phyloP scores from a whole-genome alignment of 2,888 invertebrate genomes.

The Heliconius hortense region DNA sequence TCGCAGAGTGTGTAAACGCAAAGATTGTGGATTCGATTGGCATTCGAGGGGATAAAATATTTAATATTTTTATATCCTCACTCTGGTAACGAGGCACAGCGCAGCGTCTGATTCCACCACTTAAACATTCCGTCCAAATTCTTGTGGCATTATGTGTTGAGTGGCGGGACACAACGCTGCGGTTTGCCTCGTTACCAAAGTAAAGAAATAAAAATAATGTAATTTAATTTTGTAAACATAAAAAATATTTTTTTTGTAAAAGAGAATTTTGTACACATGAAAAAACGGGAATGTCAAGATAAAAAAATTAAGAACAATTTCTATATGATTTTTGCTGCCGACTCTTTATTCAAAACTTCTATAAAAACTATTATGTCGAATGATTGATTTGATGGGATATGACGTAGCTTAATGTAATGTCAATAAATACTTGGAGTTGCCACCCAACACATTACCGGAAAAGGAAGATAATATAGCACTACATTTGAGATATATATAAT shows the following conservation, averaged over 20 bases:
- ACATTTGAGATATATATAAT: neutral
- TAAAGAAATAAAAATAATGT: too few species aligned
- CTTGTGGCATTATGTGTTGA: too few species aligned
- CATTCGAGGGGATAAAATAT: too few species aligned
- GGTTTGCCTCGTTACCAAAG: too few species aligned
- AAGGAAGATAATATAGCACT: neutral
- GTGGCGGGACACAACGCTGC: too few species aligned
- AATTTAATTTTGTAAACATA: too few species aligned
- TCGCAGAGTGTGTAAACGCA: too few species aligned
- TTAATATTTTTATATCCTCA: neutral
- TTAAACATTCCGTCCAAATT: neutral
- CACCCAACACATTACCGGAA: neutral
- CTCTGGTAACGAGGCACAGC: neutral
- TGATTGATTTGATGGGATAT: neutral
- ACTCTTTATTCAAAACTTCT: neutral
- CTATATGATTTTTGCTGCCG: neutral
- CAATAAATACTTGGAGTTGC: neutral
- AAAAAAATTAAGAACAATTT: neutral
- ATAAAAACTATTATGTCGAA: neutral
- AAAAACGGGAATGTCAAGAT: too few species aligned
- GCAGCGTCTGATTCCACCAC: rapidly evolving
- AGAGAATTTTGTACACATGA: too few species aligned
- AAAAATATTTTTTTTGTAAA: too few species aligned
- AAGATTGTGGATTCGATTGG: too few species aligned
- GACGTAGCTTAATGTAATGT: neutral